phyloP scores from a whole-genome alignment of 2,113 vertebrate species.

The Charina bottae region DNA sequence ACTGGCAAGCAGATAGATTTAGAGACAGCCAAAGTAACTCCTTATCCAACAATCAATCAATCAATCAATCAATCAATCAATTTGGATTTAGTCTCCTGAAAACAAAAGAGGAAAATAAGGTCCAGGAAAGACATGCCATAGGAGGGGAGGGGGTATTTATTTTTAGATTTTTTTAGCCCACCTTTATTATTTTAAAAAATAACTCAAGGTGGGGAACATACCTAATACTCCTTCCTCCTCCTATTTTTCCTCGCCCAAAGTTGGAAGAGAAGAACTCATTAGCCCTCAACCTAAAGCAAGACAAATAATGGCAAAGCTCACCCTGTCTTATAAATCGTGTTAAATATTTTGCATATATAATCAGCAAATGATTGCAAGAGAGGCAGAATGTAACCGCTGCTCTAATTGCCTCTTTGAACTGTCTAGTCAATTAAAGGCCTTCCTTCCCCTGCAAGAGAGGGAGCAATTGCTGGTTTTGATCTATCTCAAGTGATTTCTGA shows the following conservation, averaged over 20 bases:
- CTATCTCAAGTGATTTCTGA: not conserved
- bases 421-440: not conserved
- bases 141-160: not conserved
- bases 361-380: slow-evolving; percentile 4
- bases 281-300: not conserved
- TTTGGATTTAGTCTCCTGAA: not conserved
- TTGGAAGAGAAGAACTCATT: not conserved
- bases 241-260: not conserved
- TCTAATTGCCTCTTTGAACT: slow-evolving; percentile 2
- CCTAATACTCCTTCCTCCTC: no score
- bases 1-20: no score
- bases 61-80: no score
- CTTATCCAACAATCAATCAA: no score
- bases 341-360: slow-evolving; percentile 27
- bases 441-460: not conserved
- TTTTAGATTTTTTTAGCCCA: no score
- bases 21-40: not conserved
- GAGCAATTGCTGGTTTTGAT: not conserved
- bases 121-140: not conserved
- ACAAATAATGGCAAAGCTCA: not conserved
- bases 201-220: no score
- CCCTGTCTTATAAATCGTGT: not conserved
- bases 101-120: not conserved
- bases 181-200: no score
- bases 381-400: not conserved